phyloP scores from a whole-genome alignment of 2,797 vertebrate genomes.

The Anabas testudineus region DNA sequence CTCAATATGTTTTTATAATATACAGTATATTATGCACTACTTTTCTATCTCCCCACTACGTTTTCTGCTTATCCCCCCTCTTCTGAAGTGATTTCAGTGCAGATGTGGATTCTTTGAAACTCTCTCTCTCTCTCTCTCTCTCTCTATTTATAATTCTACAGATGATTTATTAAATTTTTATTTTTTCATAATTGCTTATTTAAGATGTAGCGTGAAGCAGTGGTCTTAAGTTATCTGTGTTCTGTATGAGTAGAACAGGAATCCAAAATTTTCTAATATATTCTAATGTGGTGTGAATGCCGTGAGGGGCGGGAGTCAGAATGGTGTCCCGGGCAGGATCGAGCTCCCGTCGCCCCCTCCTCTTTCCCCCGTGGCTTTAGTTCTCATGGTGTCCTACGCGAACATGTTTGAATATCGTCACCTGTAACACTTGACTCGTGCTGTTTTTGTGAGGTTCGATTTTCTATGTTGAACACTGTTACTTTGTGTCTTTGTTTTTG shows the following conservation, averaged over 20 bases:
- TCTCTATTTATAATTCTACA: slow-evolving; percentile 89
- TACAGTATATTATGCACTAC: slow-evolving; percentile 93
- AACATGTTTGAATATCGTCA: slow-evolving; percentile 75
- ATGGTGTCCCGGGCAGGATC: background rate
- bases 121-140: slow-evolving; percentile 23
- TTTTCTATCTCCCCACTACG: slow-evolving; percentile 81
- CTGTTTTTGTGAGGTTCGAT: slow-evolving; percentile 86
- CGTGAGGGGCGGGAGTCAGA: slow-evolving; percentile 41
- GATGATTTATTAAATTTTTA: slow-evolving; percentile 90
- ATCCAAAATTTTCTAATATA: slow-evolving; percentile 78
- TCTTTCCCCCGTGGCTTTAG: slow-evolving; percentile 45
- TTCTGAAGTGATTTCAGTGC: slow-evolving; percentile 86
- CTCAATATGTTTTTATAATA: slow-evolving; percentile 87
- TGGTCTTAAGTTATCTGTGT: slow-evolving; percentile 83
- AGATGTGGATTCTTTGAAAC: slow-evolving; percentile 82
- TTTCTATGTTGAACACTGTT: slow-evolving; percentile 96
- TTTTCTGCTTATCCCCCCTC: slow-evolving; percentile 54
- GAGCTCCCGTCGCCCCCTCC: slow-evolving; percentile 4
- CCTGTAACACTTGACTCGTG: slow-evolving; percentile 85
- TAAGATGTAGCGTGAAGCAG: slow-evolving; percentile 87
- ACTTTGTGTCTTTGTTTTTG: slow-evolving; percentile 87
- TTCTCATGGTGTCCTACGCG: slow-evolving; percentile 60
- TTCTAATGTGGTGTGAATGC: slow-evolving; percentile 67
- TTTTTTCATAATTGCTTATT: slow-evolving; percentile 91
- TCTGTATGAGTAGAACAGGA: slow-evolving; percentile 69